These are phyloP conservation scores for Seriola rivoliana DNA, from an alignment of 2,113 vertebrate genomes.

Conservation along the genomic window DNA sequence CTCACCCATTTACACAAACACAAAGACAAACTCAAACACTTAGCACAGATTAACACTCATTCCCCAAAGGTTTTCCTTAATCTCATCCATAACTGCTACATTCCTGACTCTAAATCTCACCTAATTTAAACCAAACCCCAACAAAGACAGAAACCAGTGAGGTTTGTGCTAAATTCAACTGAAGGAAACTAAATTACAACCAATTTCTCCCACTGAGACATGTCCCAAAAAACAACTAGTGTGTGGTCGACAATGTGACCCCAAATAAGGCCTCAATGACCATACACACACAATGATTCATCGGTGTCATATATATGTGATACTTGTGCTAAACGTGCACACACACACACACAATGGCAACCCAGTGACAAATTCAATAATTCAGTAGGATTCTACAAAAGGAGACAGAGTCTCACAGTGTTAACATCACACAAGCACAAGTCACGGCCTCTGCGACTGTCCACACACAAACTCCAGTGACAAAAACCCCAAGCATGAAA, in stretches of 20 bases:
- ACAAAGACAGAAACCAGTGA: background rate
- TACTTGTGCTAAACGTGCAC: constrained; percentile 27
- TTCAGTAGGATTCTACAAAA: constrained; percentile 58
- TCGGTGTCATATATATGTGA: constrained; percentile 31
- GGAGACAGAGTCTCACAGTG: constrained; percentile 70
- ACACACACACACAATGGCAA: constrained; percentile 24
- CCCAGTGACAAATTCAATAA: constrained; percentile 69
- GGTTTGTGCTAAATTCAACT: background rate
- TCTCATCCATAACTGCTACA: background rate
- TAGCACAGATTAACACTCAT: constrained; percentile 10
- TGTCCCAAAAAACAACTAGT: background rate
- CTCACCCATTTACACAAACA: constrained; percentile 7
- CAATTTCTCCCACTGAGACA: background rate
- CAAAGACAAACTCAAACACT: background rate
- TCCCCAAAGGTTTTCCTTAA: constrained; percentile 9
- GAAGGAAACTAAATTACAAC: background rate
- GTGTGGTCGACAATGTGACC: background rate
- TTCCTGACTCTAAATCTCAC: constrained; percentile 6
- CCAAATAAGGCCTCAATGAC: background rate
- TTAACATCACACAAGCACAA: constrained; percentile 68
- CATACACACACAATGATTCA: constrained; percentile 19
- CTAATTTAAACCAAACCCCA: background rate
- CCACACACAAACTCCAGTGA: constrained; percentile 50
- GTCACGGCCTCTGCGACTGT: constrained; percentile 55
- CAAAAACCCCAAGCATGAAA: constrained; percentile 31